A percentile compares a stretch with the other conserved stretches of the same genome.
Evolutionary conservation across 2,888 invertebrate genomes (phyloP).

Genomic region (Hydropsyche betteni): DNA sequence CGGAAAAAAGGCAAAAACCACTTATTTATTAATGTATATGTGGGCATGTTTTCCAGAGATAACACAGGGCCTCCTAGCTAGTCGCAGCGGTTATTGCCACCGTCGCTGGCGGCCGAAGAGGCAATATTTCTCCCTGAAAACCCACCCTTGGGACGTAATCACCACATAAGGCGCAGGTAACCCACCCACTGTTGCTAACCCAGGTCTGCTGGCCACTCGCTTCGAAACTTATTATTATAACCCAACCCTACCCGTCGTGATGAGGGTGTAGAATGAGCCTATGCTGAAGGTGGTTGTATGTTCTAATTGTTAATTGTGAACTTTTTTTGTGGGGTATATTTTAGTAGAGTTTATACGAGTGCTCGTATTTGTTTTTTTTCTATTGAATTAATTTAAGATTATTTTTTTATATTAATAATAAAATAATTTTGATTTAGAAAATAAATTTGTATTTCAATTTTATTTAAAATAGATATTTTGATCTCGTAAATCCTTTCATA

Average conservation of each 20-base stretch:
- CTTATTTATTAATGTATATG: constrained; percentile 31
- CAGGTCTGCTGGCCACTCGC: constrained; percentile 5
- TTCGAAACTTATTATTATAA: constrained; percentile 41
- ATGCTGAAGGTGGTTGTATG: too few species aligned
- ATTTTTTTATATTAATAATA: too few species aligned
- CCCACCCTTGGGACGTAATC: constrained; percentile 35
- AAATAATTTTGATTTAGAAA: too few species aligned
- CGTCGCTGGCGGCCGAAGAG: constrained; percentile 14
- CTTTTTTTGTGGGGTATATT: too few species aligned
- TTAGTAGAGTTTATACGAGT: too few species aligned
- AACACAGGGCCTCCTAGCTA: constrained; percentile 14
- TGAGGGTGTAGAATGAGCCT: too few species aligned
- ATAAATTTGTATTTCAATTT: too few species aligned
- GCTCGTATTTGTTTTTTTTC: too few species aligned
- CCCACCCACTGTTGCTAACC: constrained; percentile 13
- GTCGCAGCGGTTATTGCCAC: constrained; percentile 34
- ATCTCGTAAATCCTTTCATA: too few species aligned
- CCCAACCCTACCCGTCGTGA: background rate
- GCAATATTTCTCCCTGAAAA: constrained; percentile 36
- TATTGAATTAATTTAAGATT: too few species aligned
- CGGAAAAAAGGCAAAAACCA: background rate
- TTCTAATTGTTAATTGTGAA: too few species aligned
- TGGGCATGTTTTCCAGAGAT: constrained; percentile 37
- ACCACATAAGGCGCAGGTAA: constrained; percentile 38
- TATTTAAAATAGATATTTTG: too few species aligned